These are phyloP conservation scores for Melanostoma mellinum DNA, from an alignment of 2,888 invertebrate species.

Conservation along the genomic window DNA sequence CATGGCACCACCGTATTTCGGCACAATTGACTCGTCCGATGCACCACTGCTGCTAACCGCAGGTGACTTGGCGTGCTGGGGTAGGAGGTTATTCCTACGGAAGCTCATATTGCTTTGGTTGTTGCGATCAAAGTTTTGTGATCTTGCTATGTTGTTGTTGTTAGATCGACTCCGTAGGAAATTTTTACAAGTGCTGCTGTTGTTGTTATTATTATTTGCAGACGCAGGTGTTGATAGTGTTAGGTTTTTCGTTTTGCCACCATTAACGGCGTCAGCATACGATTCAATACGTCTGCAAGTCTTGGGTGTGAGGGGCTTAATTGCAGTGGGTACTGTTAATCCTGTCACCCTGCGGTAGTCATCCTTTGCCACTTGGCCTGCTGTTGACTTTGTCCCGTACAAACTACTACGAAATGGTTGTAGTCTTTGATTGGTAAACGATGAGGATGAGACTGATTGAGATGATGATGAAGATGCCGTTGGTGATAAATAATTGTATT, in stretches of 20 bases:
- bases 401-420: conserved; percentile 81
- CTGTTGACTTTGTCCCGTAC: conserved; percentile 76
- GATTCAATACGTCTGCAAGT: conserved; percentile 80
- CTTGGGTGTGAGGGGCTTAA: conserved; percentile 81
- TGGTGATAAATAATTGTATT: conserved; percentile 67
- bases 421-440: conserved; percentile 76
- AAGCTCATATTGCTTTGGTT: conserved; percentile 75
- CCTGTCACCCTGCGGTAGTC: conserved; percentile 50
- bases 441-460: conserved; percentile 65
- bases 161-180: conserved; percentile 74
- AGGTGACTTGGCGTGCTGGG: conserved; percentile 74
- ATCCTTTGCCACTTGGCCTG: conserved; percentile 52
- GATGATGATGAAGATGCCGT: conserved; percentile 69
- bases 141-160: conserved; percentile 67
- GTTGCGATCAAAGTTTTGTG: conserved; percentile 75
- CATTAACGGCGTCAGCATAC: conserved; percentile 74
- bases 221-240: conserved; percentile 57
- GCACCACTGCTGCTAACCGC: conserved; percentile 75
- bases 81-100: conserved; percentile 72
- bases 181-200: conserved; percentile 74
- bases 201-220: conserved; percentile 43
- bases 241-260: conserved; percentile 49
- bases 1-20: conserved; percentile 76
- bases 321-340: conserved; percentile 47
- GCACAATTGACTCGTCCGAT: conserved; percentile 76